A percentile compares a stretch with the other conserved stretches of the same genome.
These are phyloP conservation scores for Actinostola sp. DNA, from an alignment of 92 coral and sea anemone genomes.

Conservation along the genomic window DNA sequence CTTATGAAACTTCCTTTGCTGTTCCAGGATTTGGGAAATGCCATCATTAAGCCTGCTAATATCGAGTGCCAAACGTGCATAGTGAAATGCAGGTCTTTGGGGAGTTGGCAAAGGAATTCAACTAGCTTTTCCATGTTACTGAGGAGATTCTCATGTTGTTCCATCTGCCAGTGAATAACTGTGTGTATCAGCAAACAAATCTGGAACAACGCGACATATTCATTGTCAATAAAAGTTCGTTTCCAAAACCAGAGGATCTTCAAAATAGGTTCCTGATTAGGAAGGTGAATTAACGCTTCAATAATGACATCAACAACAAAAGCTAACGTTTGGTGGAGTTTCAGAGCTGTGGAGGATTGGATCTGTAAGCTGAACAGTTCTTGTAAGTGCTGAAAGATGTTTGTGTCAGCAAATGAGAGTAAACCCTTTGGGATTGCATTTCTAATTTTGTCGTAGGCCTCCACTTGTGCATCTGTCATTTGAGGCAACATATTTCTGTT, in stretches of 20 bases:
- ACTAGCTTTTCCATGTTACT: constrained; percentile 1
- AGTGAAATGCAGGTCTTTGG: neutral
- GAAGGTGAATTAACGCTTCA: neutral
- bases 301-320: neutral
- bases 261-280: neutral
- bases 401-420: no score
- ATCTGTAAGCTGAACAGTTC: no score
- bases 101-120: neutral
- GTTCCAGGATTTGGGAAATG: constrained; percentile 17
- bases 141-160: neutral
- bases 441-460: neutral
- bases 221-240: neutral
- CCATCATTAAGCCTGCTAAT: neutral
- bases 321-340: neutral
- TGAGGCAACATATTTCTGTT: constrained; percentile 2
- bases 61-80: neutral
- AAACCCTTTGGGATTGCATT: no score
- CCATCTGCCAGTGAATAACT: neutral
- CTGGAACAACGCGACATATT: neutral
- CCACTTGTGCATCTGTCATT: neutral
- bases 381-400: no score
- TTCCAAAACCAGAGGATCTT: constrained; percentile 9
- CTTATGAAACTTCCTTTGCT: neutral
- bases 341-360: neutral
- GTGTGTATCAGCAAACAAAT: neutral